phyloP scores from a whole-genome alignment of 2,888 invertebrate genomes.

The Lagria hirta region DNA sequence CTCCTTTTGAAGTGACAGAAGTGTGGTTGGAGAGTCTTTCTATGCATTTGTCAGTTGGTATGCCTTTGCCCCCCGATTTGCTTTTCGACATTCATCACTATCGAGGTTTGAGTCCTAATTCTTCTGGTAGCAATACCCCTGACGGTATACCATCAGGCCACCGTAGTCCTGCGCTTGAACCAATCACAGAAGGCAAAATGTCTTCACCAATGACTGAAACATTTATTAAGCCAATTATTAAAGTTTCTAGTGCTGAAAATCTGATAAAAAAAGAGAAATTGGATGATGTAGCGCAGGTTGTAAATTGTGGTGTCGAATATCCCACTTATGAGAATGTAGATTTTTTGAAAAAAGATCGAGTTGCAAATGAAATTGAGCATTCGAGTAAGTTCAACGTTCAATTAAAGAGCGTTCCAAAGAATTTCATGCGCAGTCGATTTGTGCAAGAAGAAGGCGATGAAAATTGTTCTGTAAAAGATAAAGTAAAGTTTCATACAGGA shows the following conservation, averaged over 20 bases:
- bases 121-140: slow-evolving; percentile 63
- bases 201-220: slow-evolving; percentile 28
- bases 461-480: slow-evolving; percentile 21
- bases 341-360: slow-evolving; percentile 47
- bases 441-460: slow-evolving; percentile 39
- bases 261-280: slow-evolving; percentile 5
- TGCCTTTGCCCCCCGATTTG: slow-evolving; percentile 65
- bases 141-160: slow-evolving; percentile 56
- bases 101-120: slow-evolving; percentile 59
- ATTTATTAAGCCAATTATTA: slow-evolving; percentile 37
- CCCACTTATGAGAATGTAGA: slow-evolving; percentile 50
- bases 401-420: slow-evolving; percentile 50
- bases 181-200: slow-evolving; percentile 58
- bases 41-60: slow-evolving; percentile 68
- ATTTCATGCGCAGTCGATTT: slow-evolving; percentile 50
- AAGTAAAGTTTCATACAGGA: slow-evolving; percentile 9
- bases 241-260: slow-evolving; percentile 36
- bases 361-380: slow-evolving; percentile 34
- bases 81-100: slow-evolving; percentile 77
- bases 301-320: slow-evolving; percentile 25
- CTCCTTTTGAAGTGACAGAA: slow-evolving; percentile 86
- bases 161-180: slow-evolving; percentile 56
- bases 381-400: slow-evolving; percentile 38
- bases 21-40: slow-evolving; percentile 84
- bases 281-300: background rate